Evolutionary conservation across 2,797 vertebrate genomes (phyloP).

Genomic region (Poecilia gillii): DNA sequence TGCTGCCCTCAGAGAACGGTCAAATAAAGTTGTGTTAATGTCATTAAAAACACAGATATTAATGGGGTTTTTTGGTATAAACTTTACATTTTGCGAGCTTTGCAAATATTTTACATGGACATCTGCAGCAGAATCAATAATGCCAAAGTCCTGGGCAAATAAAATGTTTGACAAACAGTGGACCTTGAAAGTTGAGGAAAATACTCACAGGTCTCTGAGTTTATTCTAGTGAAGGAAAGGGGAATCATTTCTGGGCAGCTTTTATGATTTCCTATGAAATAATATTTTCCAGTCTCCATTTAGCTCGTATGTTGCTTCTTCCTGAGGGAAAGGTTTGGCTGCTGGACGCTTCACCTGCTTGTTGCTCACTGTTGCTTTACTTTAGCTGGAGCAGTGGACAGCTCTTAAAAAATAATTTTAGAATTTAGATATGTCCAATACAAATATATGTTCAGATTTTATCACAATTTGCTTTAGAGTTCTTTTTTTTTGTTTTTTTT

Average conservation of each 20-base stretch:
- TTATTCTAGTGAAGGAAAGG: neutral
- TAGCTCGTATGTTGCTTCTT: neutral
- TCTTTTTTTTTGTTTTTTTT: neutral
- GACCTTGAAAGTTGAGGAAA: neutral
- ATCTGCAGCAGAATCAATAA: neutral
- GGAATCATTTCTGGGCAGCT: neutral
- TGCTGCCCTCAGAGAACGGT: neutral
- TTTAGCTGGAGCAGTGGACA: neutral
- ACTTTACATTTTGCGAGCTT: neutral
- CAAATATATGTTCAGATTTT: neutral
- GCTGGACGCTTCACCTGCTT: neutral
- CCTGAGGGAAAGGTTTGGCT: neutral
- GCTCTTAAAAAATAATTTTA: neutral
- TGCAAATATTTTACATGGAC: neutral
- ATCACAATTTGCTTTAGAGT: neutral
- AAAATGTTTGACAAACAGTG: neutral
- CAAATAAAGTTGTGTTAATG: too few species aligned
- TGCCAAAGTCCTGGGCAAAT: neutral
- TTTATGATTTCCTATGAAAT: neutral
- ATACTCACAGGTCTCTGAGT: neutral
- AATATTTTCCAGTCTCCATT: neutral
- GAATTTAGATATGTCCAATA: neutral
- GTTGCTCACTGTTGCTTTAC: neutral
- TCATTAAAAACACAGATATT: neutral
- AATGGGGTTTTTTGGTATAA: neutral